Evolutionary conservation across 2,888 invertebrate species (phyloP).

Genomic region (Drosophila lacicola): DNA sequence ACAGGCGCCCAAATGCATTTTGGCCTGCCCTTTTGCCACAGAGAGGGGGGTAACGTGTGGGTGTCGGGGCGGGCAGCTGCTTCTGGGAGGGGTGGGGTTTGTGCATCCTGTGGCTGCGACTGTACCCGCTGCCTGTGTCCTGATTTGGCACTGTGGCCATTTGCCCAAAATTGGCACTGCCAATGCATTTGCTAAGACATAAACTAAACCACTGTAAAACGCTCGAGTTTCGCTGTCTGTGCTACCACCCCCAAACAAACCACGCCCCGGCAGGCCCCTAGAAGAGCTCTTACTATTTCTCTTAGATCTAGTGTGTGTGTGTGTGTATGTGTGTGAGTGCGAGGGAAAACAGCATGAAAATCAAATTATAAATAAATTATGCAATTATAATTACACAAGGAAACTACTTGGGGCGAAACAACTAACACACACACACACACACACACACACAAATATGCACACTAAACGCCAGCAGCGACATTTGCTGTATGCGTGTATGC

Average conservation of each 20-base stretch:
- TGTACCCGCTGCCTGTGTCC: background rate
- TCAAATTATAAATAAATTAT: constrained; percentile 81
- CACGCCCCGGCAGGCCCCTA: background rate
- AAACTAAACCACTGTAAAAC: constrained; percentile 52
- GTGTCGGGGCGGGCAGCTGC: background rate
- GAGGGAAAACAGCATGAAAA: constrained; percentile 77
- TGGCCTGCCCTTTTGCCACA: constrained; percentile 40
- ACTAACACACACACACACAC: constrained; percentile 40
- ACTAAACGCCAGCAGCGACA: constrained; percentile 18
- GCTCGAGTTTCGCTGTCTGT: constrained; percentile 15
- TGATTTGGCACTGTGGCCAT: constrained; percentile 16
- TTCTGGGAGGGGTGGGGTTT: too few species aligned
- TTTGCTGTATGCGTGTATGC: constrained; percentile 15
- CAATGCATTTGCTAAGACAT: constrained; percentile 68
- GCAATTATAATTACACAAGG: constrained; percentile 81
- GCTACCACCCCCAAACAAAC: background rate
- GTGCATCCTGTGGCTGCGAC: too few species aligned
- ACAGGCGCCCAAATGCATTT: constrained; percentile 62
- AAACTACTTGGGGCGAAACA: constrained; percentile 81
- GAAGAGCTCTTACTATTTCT: background rate
- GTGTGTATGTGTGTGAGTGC: constrained; percentile 15
- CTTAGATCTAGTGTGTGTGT: background rate
- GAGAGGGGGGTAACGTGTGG: background rate
- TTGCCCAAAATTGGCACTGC: constrained; percentile 54
- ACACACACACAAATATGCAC: constrained; percentile 16